Conservation (phyloP, 1,140 invertebrate species). For the Macrocentrus cingulum region DNA sequence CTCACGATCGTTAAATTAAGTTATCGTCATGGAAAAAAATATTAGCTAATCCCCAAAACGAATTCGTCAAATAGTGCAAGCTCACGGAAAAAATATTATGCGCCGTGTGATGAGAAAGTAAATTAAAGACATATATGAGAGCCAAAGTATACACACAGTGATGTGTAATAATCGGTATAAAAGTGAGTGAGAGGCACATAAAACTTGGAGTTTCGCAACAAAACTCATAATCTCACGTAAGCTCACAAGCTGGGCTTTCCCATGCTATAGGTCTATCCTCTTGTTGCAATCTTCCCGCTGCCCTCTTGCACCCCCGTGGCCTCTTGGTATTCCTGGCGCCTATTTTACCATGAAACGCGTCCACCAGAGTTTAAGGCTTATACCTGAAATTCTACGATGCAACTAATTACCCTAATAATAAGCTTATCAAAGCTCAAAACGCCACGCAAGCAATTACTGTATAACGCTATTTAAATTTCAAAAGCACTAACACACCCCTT, state of each 20-base stretch:
- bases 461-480: too few relatives aligned
- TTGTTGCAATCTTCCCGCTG: neutral
- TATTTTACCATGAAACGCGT: neutral
- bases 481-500: too few relatives aligned
- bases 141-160: too few relatives aligned
- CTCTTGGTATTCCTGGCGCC: conserved; percentile 31
- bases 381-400: conserved; percentile 45
- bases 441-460: conserved; percentile 8
- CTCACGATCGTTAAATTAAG: too few relatives aligned
- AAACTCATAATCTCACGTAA: conserved; percentile 57
- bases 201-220: conserved; percentile 33
- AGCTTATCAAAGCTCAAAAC: conserved; percentile 38
- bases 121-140: too few relatives aligned
- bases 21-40: too few relatives aligned
- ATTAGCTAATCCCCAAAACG: too few relatives aligned
- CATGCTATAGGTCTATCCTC: conserved; percentile 41
- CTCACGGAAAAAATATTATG: too few relatives aligned
- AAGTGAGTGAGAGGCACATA: conserved; percentile 37
- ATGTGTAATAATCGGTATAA: conserved; percentile 48
- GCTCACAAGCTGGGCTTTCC: conserved; percentile 55
- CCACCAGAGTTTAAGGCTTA: conserved; percentile 19
- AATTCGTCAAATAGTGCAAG: too few relatives aligned
- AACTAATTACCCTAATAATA: conserved; percentile 43
- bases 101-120: too few relatives aligned
- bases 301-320: neutral